Base-by-base conservation (phyloP, 2,113 vertebrate species). In the Stercorarius parasiticus region DNA sequence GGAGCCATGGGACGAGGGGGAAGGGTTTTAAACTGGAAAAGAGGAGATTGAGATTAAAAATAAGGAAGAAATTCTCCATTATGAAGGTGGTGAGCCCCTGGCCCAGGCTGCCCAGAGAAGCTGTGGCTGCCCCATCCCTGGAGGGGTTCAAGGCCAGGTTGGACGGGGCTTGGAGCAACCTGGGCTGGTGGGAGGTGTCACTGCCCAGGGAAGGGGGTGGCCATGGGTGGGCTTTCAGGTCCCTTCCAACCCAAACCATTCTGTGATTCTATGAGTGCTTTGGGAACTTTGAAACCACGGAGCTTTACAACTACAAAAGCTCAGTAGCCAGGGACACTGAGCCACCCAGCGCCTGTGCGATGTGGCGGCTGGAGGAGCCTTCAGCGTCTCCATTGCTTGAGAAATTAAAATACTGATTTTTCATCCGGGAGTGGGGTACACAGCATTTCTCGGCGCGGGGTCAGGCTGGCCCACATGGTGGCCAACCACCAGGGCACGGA, bases 281-380 rank as follows among this genome's bases (percentile, higher is more conserved):
- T 38, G 70, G 36, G 52, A 20, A 25, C 53, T 84, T 77, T 59
- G 53, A 27, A 40, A 5, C 17, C 56, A 2, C 0, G 0, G 74
- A 47, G n/a, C 25, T 78, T 10, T 64, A 42, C 26, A 65, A 3
- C 58, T 18, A 8, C 8, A 34, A 3, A 10, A 13, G 3, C 34
- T n/a, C 45, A 9, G 0, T 69, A 30, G n/a, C 53, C 15, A 10
- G 29, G 1, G 2, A 20, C 15, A 27, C 26, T 1, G 15, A 11
- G 34, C 64, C 77, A 5, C 2, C 5, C 10, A 6, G 47, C 6
- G 10, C 59, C 36, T 5, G 10, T 32, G 6, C 5, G 4, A 6
- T 13, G 2, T 2, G 12, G 29, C 38, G 9, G 49, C 10, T 9
- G 47, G 27, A 61, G 78, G 74, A 67, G 52, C 26, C 66, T 11